Evolutionary conservation across 2,113 vertebrate species (phyloP).

Genomic region (Nycticryphes semicollaris): DNA sequence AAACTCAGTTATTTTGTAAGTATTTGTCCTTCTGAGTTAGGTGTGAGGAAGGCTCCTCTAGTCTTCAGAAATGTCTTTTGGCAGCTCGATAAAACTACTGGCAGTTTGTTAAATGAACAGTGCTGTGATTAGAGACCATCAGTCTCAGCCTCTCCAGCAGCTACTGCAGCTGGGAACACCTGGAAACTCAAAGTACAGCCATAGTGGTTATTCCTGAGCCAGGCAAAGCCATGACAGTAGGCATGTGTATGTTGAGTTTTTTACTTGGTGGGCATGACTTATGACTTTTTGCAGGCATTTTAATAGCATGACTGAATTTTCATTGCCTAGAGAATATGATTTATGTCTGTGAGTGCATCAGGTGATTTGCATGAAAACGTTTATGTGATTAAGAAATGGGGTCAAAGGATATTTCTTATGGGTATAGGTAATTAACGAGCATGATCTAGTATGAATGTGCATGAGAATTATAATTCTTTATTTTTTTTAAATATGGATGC

Average conservation of each 20-base stretch:
- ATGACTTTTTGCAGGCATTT: neutral
- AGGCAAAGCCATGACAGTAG: neutral
- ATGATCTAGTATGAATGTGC: neutral
- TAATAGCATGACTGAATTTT: neutral
- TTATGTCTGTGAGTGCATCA: neutral
- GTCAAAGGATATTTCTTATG: neutral
- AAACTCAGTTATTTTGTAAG: neutral
- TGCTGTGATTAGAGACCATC: neutral
- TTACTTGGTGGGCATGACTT: neutral
- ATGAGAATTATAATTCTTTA: neutral
- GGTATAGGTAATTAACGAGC: neutral
- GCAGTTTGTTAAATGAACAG: neutral
- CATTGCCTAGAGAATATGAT: neutral
- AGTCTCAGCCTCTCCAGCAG: neutral
- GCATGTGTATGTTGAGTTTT: neutral
- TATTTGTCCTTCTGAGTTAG: neutral
- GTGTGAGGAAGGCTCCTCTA: neutral
- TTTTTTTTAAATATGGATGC: neutral
- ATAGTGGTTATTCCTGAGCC: neutral
- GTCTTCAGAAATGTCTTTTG: neutral
- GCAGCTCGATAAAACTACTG: neutral
- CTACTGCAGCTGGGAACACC: neutral
- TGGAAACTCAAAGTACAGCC: neutral
- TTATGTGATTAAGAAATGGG: neutral
- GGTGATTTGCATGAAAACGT: neutral